Base-by-base conservation (phyloP, 2,797 vertebrate genomes). In the Anguilla anguilla region DNA sequence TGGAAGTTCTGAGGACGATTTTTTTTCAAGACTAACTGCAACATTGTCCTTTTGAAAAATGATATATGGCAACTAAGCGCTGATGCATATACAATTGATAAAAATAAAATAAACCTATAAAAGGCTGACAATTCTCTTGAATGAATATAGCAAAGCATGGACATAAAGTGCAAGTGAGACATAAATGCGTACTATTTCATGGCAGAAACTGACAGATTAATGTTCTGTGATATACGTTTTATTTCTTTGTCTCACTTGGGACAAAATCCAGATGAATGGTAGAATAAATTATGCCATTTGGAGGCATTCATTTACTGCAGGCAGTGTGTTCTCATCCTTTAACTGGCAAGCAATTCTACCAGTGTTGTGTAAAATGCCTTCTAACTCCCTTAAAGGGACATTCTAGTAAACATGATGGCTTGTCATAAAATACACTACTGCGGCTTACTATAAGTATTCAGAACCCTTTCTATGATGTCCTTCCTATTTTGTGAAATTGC, bases 271-370 rank as follows among this genome's bases (percentile, higher is more conserved):
- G 84, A 85, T 85, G 59, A 35, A 59, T 59, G 64, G 39, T 85
- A 39, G 55, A 53, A 64, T 85, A 85, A 85, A 85, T 43, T 31
- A 64, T 39, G 28, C 35, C 55, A 61, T 85, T 85, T 85, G 84
- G 84, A 55, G 39, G 55, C 55, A 25, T 39, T 85, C 11, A 53
- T 59, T 85, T 53, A 59, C n/a, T 25, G 35, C 13, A 31, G 84
- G 51, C 83, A 84, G 83, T 28, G 53, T 84, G 22, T 15, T 84
- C 49, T 84, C 59, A 64, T 25, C 35, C 35, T 61, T 31, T 64
- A 22, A 55, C 51, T 64, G 57, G 84, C 57, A 64, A 53, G 59
- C 31, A 28, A 55, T 13, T 64, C 84, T 59, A 19, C 22, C n/a
- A 22, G 35, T 82, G 79, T 35, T 15, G 51, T 83, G 82, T 25